phyloP scores from a whole-genome alignment of 2,888 invertebrate species.

The Diadegma fenestrale region DNA sequence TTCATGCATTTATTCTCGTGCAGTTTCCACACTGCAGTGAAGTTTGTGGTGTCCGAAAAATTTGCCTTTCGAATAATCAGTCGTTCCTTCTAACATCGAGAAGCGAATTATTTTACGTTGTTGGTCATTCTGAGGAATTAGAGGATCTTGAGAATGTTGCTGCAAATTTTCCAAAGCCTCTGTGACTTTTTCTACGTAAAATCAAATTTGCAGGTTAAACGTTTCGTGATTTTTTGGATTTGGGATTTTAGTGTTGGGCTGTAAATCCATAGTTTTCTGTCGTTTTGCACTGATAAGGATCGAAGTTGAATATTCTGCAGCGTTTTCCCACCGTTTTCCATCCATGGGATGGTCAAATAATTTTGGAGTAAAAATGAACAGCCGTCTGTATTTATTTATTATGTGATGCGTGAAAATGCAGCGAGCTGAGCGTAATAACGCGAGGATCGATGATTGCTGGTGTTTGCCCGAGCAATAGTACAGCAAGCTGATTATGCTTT shows the following conservation, averaged over 20 bases:
- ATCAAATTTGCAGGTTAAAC: background rate
- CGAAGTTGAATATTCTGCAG: background rate
- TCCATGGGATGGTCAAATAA: background rate
- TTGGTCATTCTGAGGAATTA: background rate
- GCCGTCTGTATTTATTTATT: background rate
- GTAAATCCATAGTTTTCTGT: background rate
- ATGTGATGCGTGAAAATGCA: slow-evolving; percentile 40
- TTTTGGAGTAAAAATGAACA: slow-evolving; percentile 9
- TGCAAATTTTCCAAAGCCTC: background rate
- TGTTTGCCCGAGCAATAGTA: slow-evolving; percentile 69
- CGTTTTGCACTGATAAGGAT: background rate
- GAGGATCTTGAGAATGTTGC: background rate
- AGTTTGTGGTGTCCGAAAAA: background rate
- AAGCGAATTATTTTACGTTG: no score
- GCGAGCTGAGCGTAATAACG: slow-evolving; percentile 45
- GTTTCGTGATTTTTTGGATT: background rate
- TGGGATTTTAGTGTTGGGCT: background rate
- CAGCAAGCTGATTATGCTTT: slow-evolving; percentile 76
- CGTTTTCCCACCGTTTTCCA: background rate
- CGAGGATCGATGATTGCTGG: slow-evolving; percentile 68
- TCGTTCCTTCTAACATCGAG: background rate
- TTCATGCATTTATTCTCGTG: background rate
- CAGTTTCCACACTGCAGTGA: background rate
- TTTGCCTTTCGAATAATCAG: background rate
- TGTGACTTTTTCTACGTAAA: background rate